A percentile compares a stretch with the other conserved stretches of the same genome.
Conservation (phyloP, 2,113 vertebrate species). For the Pseudopipra pipra region DNA sequence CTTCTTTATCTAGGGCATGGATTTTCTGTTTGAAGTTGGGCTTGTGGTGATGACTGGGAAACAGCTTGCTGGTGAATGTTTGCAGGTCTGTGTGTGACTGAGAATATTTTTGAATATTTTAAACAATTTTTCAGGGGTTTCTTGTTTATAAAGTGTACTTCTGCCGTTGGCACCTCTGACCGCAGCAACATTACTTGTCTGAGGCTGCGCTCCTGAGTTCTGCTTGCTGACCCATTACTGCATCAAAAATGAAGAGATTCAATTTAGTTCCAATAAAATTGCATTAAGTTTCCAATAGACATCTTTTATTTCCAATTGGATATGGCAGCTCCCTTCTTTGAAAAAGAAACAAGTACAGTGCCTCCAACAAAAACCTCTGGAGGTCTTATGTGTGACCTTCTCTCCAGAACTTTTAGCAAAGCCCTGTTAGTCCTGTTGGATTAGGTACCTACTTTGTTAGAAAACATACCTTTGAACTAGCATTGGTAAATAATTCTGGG, state of each 20-base stretch:
- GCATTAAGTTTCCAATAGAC: slow-evolving; percentile 42
- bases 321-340: slow-evolving; percentile 35
- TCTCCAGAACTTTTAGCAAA: slow-evolving; percentile 15
- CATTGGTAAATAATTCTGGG: background rate
- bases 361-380: slow-evolving; percentile 26
- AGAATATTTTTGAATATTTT: slow-evolving; percentile 11
- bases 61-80: background rate
- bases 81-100: background rate
- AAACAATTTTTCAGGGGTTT: background rate
- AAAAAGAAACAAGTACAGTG: background rate
- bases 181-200: background rate
- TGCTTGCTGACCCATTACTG: slow-evolving; percentile 59
- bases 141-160: background rate
- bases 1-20: slow-evolving; percentile 30
- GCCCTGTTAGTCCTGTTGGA: background rate
- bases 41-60: background rate
- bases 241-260: slow-evolving; percentile 45
- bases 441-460: background rate
- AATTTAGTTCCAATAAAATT: slow-evolving; percentile 58
- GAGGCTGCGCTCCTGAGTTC: slow-evolving; percentile 7
- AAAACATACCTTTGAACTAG: background rate
- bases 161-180: slow-evolving; percentile 26
- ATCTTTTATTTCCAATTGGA: slow-evolving; percentile 55
- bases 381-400: slow-evolving; percentile 32
- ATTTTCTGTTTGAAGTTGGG: slow-evolving; percentile 9